Evolutionary conservation across 2,888 invertebrate species (phyloP).

Genomic region (Tetheella fluctuosa): DNA sequence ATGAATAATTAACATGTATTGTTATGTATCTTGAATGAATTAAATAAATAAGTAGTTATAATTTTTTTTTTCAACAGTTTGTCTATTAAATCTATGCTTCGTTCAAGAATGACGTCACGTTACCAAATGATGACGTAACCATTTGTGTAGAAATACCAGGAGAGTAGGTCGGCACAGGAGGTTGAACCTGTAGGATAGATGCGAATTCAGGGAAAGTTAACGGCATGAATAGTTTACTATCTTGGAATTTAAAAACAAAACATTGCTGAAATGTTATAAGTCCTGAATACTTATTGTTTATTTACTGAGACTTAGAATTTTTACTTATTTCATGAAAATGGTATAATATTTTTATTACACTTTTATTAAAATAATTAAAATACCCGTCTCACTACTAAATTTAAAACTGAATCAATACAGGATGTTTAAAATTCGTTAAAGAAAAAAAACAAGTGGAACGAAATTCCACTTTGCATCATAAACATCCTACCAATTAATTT

Average conservation of each 20-base stretch:
- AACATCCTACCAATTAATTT: conserved; percentile 11
- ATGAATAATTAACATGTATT: too few relatives aligned
- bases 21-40: too few relatives aligned
- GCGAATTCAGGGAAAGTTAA: background rate
- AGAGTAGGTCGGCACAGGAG: background rate
- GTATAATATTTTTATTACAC: too few relatives aligned
- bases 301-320: background rate
- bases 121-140: conserved; percentile 2
- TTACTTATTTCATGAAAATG: too few relatives aligned
- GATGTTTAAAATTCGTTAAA: background rate
- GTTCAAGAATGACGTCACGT: background rate
- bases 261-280: too few relatives aligned
- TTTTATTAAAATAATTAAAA: too few relatives aligned
- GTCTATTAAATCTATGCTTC: background rate
- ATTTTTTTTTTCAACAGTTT: too few relatives aligned
- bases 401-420: background rate
- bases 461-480: background rate
- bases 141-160: conserved; percentile 1
- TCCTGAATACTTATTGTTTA: background rate
- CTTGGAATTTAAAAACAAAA: background rate
- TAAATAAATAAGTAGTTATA: too few relatives aligned
- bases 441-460: background rate
- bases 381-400: too few relatives aligned
- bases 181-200: background rate
- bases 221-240: background rate